A percentile compares a stretch with the other conserved stretches of the same genome.
Conservation (phyloP, 2,797 vertebrate genomes). For the Echiichthys vipera region DNA sequence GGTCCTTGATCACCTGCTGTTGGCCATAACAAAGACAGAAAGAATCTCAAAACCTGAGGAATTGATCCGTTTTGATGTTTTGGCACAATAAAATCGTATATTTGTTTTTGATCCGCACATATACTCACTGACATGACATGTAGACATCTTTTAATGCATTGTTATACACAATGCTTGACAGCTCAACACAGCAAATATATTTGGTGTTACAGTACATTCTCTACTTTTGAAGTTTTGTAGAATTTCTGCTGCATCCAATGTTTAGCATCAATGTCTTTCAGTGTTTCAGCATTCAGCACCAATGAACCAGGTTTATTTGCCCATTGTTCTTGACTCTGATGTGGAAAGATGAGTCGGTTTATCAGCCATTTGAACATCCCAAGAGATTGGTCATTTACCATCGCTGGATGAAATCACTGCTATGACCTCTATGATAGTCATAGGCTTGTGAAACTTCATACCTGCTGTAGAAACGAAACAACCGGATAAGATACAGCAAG, state of each 20-base stretch:
- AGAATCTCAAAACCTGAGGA: not conserved
- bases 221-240: constrained; percentile 11
- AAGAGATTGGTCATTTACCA: constrained; percentile 2
- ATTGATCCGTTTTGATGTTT: not conserved
- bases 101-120: constrained; percentile 1
- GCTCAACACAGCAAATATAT: not conserved
- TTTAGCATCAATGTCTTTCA: not conserved
- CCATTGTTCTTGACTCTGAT: not conserved
- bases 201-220: not conserved
- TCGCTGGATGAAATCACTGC: not conserved
- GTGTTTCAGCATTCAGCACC: constrained; percentile 19
- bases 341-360: constrained; percentile 24
- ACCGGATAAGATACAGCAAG: not conserved
- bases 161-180: not conserved
- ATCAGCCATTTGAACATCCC: constrained; percentile 3
- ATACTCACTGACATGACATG: not conserved
- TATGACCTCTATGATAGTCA: constrained; percentile 25
- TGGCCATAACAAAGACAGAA: not conserved
- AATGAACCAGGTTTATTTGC: constrained; percentile 38
- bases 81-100: not conserved
- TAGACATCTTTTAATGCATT: not conserved
- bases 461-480: constrained; percentile 11
- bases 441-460: constrained; percentile 28
- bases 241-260: not conserved
- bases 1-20: not conserved